A percentile compares a stretch with the other conserved stretches of the same genome.
Evolutionary conservation across 2,113 vertebrate species (phyloP).

Genomic region (Raja brachyura): DNA sequence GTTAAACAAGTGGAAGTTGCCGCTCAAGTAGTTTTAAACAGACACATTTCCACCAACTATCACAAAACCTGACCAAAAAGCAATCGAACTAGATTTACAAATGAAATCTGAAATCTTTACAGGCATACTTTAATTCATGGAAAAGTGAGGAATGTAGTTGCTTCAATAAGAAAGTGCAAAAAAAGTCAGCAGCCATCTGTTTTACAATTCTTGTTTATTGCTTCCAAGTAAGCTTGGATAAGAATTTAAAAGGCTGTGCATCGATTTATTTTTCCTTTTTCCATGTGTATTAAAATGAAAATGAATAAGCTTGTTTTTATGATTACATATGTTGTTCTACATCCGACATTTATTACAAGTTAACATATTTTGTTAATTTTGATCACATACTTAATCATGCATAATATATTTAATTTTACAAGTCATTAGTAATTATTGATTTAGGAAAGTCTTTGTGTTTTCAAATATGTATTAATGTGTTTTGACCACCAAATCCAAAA

Average conservation of each 20-base stretch:
- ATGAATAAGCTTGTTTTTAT: conserved; percentile 4
- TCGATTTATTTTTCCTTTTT: background rate
- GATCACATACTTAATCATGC: background rate
- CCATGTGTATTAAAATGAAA: conserved; percentile 6
- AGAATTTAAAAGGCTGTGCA: background rate
- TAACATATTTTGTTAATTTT: background rate
- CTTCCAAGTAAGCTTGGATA: background rate
- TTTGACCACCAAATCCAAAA: no score
- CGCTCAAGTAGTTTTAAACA: background rate
- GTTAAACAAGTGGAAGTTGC: background rate
- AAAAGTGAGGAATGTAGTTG: background rate
- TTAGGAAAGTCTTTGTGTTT: no score
- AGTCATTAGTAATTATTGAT: no score
- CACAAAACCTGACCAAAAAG: background rate
- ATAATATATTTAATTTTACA: background rate
- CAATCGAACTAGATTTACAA: background rate
- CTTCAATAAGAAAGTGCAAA: background rate
- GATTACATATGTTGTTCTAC: background rate
- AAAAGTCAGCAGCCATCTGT: background rate
- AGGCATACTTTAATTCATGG: background rate
- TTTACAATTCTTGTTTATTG: background rate
- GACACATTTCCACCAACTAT: background rate
- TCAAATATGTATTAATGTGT: no score
- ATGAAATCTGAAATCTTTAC: background rate
- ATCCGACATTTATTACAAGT: background rate